These are phyloP conservation scores for Lathronympha strigana DNA, from an alignment of 2,888 invertebrate genomes.

Conservation along the genomic window DNA sequence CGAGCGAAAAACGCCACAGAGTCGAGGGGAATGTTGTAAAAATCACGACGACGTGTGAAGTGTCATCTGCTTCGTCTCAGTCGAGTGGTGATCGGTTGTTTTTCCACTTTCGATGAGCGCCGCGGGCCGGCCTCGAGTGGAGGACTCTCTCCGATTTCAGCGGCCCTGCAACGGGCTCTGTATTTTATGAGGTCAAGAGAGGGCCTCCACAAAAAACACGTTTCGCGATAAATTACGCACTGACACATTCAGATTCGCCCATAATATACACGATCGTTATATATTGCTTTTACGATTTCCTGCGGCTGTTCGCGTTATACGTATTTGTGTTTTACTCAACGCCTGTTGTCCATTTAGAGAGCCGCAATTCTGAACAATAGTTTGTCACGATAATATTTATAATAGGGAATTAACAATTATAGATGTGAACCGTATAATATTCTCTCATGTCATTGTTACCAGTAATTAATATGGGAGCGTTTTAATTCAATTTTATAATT, in stretches of 20 bases:
- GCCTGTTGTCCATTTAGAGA: conserved; percentile 29
- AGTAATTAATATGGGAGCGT: conserved; percentile 19
- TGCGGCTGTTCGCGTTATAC: conserved; percentile 49
- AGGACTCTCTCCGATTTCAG: conserved; percentile 74
- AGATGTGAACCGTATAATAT: background rate
- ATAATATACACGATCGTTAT: conserved; percentile 79
- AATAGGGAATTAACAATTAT: conserved; percentile 14
- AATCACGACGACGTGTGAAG: conserved; percentile 83
- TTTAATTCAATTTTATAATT: conserved; percentile 21
- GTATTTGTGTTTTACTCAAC: conserved; percentile 46
- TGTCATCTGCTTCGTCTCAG: conserved; percentile 76
- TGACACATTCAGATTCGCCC: conserved; percentile 83
- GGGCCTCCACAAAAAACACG: conserved; percentile 80
- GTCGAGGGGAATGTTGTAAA: conserved; percentile 79
- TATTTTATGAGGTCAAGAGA: conserved; percentile 83
- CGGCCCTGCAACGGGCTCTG: conserved; percentile 70
- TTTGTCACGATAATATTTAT: conserved; percentile 12
- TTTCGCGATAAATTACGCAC: conserved; percentile 81
- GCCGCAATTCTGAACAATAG: conserved; percentile 21
- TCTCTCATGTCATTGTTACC: conserved; percentile 16
- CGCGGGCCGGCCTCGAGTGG: conserved; percentile 66
- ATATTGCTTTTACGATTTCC: conserved; percentile 72
- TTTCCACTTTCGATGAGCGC: conserved; percentile 79
- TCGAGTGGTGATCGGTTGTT: conserved; percentile 83
- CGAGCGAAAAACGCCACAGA: conserved; percentile 73